Percentiles rank a stretch among this genome's conserved stretches.
phyloP scores from a whole-genome alignment of 2,113 vertebrate species.

The Pterocles gutturalis region DNA sequence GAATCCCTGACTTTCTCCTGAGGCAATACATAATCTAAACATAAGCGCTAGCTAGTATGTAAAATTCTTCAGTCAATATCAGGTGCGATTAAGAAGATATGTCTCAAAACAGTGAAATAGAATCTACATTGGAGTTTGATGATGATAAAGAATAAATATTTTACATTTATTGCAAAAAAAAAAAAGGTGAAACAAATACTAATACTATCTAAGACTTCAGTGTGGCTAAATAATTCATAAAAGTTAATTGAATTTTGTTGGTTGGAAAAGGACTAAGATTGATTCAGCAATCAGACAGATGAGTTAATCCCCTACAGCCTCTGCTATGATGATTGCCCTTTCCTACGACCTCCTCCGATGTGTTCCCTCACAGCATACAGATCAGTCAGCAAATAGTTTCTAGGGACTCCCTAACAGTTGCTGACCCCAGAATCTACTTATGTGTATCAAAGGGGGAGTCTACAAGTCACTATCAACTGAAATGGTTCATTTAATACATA shows the following conservation, averaged over 20 bases:
- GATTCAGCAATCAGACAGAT: background rate
- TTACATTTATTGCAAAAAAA: background rate
- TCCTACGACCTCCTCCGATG: background rate
- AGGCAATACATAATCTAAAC: background rate
- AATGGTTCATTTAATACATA: background rate
- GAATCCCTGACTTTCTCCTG: slow-evolving; percentile 3
- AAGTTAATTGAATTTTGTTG: slow-evolving; percentile 62
- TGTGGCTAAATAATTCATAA: slow-evolving; percentile 43
- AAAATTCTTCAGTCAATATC: background rate
- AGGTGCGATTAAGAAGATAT: background rate
- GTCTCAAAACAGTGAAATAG: background rate
- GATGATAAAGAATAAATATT: background rate
- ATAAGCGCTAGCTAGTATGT: background rate
- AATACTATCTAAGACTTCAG: background rate
- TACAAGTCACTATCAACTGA: background rate
- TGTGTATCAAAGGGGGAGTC: background rate
- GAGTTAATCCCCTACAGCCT: background rate
- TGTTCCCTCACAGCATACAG: background rate
- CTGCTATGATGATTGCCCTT: background rate
- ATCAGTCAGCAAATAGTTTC: background rate
- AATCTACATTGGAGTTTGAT: background rate
- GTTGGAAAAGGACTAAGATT: background rate
- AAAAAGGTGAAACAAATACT: slow-evolving; percentile 23
- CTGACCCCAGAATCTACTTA: background rate
- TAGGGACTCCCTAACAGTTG: background rate